Evolutionary conservation across 2,888 invertebrate genomes (phyloP).

Genomic region (Cheilosia variabilis): DNA sequence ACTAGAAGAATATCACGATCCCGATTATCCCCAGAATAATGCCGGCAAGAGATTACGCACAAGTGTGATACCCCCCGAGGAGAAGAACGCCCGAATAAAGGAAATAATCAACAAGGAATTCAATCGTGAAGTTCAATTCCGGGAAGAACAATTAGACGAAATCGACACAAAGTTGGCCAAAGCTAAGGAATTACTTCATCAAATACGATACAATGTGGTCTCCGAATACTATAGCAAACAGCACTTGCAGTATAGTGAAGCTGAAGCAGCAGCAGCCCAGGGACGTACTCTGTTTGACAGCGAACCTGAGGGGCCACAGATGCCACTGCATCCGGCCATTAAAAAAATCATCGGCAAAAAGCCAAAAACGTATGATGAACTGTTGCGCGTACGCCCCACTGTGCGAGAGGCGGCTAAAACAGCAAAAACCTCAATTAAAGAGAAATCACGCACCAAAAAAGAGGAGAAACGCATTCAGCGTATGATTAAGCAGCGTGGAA

Average conservation of each 20-base stretch:
- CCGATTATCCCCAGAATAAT: conserved; percentile 85
- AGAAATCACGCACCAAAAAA: conserved; percentile 79
- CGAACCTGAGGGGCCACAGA: conserved; percentile 82
- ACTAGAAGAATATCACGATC: conserved; percentile 86
- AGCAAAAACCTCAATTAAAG: conserved; percentile 81
- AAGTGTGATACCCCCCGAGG: conserved; percentile 78
- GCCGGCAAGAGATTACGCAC: conserved; percentile 30
- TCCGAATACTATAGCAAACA: conserved; percentile 86
- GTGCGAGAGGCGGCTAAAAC: conserved; percentile 85
- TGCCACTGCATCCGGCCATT: conserved; percentile 90
- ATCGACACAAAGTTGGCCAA: conserved; percentile 88
- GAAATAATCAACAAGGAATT: conserved; percentile 89
- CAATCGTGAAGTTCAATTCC: conserved; percentile 87
- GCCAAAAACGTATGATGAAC: conserved; percentile 84
- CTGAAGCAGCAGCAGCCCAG: conserved; percentile 80
- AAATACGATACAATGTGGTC: conserved; percentile 86
- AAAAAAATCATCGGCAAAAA: conserved; percentile 88
- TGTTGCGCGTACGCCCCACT: conserved; percentile 83
- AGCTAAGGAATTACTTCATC: conserved; percentile 85
- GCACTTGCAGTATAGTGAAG: conserved; percentile 83
- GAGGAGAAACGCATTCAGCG: conserved; percentile 80
- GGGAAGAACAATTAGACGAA: conserved; percentile 89
- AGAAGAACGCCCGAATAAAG: conserved; percentile 85
- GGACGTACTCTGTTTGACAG: conserved; percentile 78
- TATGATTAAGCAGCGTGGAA: conserved; percentile 79